Evolutionary conservation across 2,113 vertebrate genomes (phyloP), one percentile per base, ranked within the genome.

Genomic region (Heterocephalus glaber): DNA sequence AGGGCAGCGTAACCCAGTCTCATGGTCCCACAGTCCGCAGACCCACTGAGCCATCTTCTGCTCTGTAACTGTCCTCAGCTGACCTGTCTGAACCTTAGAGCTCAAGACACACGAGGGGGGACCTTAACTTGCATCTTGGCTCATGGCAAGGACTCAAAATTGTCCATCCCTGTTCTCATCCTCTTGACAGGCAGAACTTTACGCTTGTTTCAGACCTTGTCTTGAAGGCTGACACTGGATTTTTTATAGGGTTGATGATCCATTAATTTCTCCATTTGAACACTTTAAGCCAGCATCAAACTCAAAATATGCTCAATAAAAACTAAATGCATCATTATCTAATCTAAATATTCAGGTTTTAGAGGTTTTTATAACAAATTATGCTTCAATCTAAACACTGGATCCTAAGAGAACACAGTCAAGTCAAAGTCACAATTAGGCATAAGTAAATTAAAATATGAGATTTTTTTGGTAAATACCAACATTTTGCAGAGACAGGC

Each of bases 311-410:
- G 17, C 35, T 89, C 82, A 92, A 52, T 95, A 65, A 82, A 93
- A 89, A 86, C 44, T 81, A 17, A 61, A 47, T 68, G 33, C 41
- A 44, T 96, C 30, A 38, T 84, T 92, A 76, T 77, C 2, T 85
- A 95, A 94, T 90, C 44, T 41, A 93, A 85, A 82, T 77, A 24
- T 58, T 96, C 41, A 86, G 38, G 6, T 76, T 92, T 91, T 74
- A 4, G 74, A 86, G 38, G 13, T 63, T 61, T 89, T 95, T 77
- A 52, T 93, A 86, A 66, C 14, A 89, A 63, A 79, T 38, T 74
- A n/a, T 79, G 80, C 90, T 92, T 72, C 13, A 82, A 58, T 88
- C 20, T 80, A 85, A 88, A 82, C n/a, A 41, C 49, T 47, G 14
- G 54, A 65, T 19, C 19, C 49, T 77, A 81, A 86, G 68, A 74